Evolutionary conservation across 2,797 vertebrate species (phyloP).

Genomic region (Hybognathus amarus): DNA sequence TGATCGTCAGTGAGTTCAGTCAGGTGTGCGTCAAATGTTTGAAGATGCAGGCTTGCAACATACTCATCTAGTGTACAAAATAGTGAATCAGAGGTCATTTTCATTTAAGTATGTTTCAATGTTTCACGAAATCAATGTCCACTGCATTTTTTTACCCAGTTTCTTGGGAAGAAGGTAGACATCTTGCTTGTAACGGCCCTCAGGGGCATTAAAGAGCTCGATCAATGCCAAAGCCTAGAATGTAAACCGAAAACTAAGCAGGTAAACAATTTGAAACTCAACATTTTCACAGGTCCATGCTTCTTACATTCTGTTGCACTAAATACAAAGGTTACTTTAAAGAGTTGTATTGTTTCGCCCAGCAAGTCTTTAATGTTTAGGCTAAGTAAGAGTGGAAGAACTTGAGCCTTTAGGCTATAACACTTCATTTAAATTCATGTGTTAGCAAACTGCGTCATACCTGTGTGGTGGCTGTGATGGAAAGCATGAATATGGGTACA

Average conservation of each 20-base stretch:
- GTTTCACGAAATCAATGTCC: neutral
- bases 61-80: constrained; percentile 87
- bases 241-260: constrained; percentile 6
- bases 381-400: neutral
- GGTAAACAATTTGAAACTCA: neutral
- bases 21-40: constrained; percentile 89
- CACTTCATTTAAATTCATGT: constrained; percentile 7
- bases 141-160: constrained; percentile 81
- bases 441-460: constrained; percentile 64
- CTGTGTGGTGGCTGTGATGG: constrained; percentile 93
- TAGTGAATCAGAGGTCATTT: neutral
- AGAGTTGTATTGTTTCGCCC: neutral
- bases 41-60: constrained; percentile 91
- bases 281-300: neutral
- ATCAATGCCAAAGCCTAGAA: constrained; percentile 90
- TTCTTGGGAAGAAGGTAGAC: constrained; percentile 94
- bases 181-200: constrained; percentile 91
- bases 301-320: neutral
- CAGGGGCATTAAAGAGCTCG: constrained; percentile 88
- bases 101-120: neutral
- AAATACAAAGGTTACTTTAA: neutral
- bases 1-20: constrained; percentile 92
- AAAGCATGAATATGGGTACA: constrained; percentile 91
- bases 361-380: constrained; percentile 2
- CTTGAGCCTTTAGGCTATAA: constrained; percentile 18